Evolutionary conservation across 2,797 vertebrate genomes (phyloP), one percentile per base, ranked within the genome.

Genomic region (Tapera naevia): DNA sequence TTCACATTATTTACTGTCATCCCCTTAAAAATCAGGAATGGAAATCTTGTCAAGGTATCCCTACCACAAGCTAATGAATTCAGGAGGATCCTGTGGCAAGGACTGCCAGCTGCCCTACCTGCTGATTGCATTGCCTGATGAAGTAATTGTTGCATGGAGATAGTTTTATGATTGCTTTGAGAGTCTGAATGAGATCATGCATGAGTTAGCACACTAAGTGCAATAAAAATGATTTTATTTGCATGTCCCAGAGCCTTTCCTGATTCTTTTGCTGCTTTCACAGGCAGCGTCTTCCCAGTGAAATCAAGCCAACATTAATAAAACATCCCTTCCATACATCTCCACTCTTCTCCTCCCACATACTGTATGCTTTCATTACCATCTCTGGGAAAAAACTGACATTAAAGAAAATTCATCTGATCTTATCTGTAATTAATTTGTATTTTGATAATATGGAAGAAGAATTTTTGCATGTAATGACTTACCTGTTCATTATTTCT

Each of bases 371-470:
- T 97, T 97, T 97, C 97, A 97, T 97, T 97, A 95, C 94, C 91
- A 95, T 97, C 97, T 97, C 97, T 98, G 98, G 97, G 98, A 97
- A 98, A 96, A 98, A 96, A 96, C 95, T 95, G 95, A 94, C 97
- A 97, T 98, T 97, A 98, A 97, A 98, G 97, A 96, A 97, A 97
- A 91, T 94, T 97, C 91, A 93, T 97, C 97, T 97, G 98, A 98
- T 98, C 97, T 97, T 98, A 98, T 98, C 97, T 98, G 96, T 97
- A 98, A 98, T 98, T 98, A 98, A 98, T 98, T 98, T 98, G 98
- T 98, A 98, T 98, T 98, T 98, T 98, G 98, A 98, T 98, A 97
- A 97, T 97, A 97, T 70, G 97, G 96, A 97, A 97, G 96, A 95
- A 97, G 97, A 96, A 97, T 98, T 97, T 97, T 98, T 97, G 97